Evolutionary conservation across 2,113 vertebrate genomes (phyloP).

Genomic region (Mobula birostris): DNA sequence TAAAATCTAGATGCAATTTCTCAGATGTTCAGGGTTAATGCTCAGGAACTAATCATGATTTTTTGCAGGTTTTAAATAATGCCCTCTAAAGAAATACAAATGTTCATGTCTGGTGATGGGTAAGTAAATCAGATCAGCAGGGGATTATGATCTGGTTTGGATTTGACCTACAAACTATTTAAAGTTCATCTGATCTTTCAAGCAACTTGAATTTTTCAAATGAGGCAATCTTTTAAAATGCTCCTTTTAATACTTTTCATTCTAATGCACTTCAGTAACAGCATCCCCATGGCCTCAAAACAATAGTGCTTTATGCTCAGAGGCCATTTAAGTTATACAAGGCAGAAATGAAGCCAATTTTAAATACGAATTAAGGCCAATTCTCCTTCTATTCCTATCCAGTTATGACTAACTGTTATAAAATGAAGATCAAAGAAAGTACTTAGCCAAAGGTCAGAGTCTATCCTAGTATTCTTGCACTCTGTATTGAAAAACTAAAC

Average conservation of each 20-base stretch:
- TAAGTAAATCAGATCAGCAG: background rate
- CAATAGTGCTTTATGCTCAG: background rate
- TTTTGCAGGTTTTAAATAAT: background rate
- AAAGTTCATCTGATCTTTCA: background rate
- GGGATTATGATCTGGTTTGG: conserved; percentile 14
- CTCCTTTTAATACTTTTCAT: background rate
- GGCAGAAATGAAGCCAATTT: background rate
- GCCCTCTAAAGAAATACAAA: background rate
- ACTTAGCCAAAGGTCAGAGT: background rate
- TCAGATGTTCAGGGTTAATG: background rate
- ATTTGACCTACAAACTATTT: background rate
- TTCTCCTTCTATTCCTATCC: background rate
- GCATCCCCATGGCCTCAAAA: background rate
- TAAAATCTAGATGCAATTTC: background rate
- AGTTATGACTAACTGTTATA: background rate
- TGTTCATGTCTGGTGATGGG: background rate
- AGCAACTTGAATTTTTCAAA: background rate
- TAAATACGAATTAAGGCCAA: background rate
- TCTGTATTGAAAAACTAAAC: background rate
- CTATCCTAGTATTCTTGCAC: background rate
- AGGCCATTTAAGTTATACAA: background rate
- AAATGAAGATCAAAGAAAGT: background rate
- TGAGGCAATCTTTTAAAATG: background rate
- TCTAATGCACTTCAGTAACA: background rate
- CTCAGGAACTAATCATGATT: background rate